Conservation (phyloP, 2,888 invertebrate genomes). For the Drosophila peninsularis region DNA sequence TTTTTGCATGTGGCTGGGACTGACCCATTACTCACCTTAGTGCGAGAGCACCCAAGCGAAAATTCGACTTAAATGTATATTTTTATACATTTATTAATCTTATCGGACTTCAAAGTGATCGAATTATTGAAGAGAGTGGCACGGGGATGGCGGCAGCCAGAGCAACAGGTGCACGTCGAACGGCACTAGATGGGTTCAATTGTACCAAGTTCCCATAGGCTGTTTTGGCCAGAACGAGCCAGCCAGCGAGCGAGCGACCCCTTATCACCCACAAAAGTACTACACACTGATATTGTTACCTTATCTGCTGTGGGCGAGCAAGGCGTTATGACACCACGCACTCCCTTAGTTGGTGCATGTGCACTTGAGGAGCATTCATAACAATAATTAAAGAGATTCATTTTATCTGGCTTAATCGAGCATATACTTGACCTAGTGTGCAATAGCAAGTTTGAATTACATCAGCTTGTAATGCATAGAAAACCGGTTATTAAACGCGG, state of each 20-base stretch:
- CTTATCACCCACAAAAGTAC: conserved; percentile 58
- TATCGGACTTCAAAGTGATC: conserved; percentile 59
- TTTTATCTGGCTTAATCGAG: conserved; percentile 17
- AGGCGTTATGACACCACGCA: conserved; percentile 46
- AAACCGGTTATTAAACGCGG: conserved; percentile 58
- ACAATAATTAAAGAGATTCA: conserved; percentile 24
- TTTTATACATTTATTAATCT: conserved; percentile 64
- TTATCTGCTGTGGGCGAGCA: conserved; percentile 53
- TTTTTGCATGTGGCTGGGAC: conserved; percentile 31
- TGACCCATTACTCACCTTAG: conserved; percentile 49
- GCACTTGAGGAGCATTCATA: conserved; percentile 42
- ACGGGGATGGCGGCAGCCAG: background rate
- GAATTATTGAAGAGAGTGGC: conserved; percentile 26
- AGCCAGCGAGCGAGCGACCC: conserved; percentile 17
- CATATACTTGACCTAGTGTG: conserved; percentile 71
- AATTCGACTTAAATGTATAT: conserved; percentile 34
- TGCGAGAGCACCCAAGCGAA: conserved; percentile 48
- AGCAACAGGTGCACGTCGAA: conserved; percentile 66
- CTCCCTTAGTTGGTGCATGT: conserved; percentile 46
- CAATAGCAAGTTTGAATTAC: conserved; percentile 61
- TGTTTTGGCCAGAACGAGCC: conserved; percentile 25
- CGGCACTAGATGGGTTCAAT: conserved; percentile 44
- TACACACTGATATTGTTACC: conserved; percentile 41
- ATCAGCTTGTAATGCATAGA: conserved; percentile 55
- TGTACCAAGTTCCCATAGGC: conserved; percentile 39